Evolutionary conservation across 2,888 invertebrate species (phyloP).

Genomic region (Drosophila rellima): DNA sequence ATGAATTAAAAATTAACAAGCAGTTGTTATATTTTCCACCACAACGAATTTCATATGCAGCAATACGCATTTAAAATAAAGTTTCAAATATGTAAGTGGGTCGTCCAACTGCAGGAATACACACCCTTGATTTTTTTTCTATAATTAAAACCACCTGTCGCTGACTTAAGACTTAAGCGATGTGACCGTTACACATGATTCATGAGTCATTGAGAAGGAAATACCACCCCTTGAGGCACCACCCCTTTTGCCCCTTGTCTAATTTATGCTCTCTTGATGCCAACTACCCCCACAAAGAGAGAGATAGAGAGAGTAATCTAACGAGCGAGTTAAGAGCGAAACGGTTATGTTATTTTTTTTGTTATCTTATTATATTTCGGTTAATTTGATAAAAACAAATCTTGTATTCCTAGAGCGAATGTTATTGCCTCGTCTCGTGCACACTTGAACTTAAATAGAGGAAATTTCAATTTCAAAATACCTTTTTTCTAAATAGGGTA

Average conservation of each 20-base stretch:
- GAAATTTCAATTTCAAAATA: neutral
- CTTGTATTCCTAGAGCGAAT: neutral
- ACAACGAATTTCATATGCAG: slow-evolving; percentile 22
- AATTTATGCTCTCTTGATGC: neutral
- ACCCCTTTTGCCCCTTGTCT: neutral
- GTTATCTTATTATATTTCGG: slow-evolving; percentile 4
- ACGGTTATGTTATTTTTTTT: slow-evolving; percentile 28
- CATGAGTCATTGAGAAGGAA: neutral
- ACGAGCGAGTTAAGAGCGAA: slow-evolving; percentile 27
- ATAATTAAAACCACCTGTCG: slow-evolving; percentile 53
- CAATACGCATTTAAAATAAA: slow-evolving; percentile 2
- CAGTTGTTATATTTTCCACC: slow-evolving; percentile 53
- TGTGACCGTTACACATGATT: slow-evolving; percentile 7
- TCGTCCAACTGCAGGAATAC: slow-evolving; percentile 6
- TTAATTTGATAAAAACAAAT: slow-evolving; percentile 4
- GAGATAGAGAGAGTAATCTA: slow-evolving; percentile 1
- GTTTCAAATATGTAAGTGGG: slow-evolving; percentile 20
- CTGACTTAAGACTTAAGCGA: neutral
- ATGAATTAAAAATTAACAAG: slow-evolving; percentile 60
- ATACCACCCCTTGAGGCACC: slow-evolving; percentile 19
- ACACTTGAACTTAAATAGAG: neutral
- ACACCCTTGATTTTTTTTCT: neutral
- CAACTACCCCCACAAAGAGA: slow-evolving; percentile 38
- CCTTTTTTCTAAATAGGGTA: neutral
- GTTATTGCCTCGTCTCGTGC: slow-evolving; percentile 1